Evolutionary conservation across 2,888 invertebrate species (phyloP).

Genomic region (Acanthosepion lycidas): DNA sequence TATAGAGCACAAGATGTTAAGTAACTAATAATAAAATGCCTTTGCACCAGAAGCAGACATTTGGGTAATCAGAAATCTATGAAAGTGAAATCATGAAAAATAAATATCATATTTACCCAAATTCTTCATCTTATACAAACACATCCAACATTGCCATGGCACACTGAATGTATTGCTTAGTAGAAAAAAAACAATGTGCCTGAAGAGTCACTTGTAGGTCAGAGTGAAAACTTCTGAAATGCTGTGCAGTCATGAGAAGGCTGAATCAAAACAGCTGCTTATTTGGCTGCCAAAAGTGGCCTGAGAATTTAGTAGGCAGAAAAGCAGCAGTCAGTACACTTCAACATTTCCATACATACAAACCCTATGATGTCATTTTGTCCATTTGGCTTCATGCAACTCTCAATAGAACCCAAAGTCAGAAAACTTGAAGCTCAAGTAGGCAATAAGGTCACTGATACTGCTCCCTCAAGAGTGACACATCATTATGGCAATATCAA

Average conservation of each 20-base stretch:
- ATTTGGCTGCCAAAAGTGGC: background rate
- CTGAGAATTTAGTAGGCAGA: background rate
- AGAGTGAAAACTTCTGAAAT: background rate
- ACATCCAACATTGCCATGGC: background rate
- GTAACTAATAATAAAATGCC: background rate
- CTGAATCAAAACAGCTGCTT: slow-evolving; percentile 17
- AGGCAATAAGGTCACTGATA: background rate
- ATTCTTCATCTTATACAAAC: background rate
- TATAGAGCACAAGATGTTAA: background rate
- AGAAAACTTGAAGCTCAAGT: background rate
- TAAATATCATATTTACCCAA: background rate
- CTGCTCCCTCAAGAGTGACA: background rate
- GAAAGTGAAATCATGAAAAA: background rate
- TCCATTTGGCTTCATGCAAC: background rate
- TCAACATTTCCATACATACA: background rate
- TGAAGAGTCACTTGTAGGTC: background rate
- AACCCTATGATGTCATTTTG: background rate
- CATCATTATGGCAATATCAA: background rate
- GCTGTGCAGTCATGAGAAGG: background rate
- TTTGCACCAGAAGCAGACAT: background rate
- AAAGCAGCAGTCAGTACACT: background rate
- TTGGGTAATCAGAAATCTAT: background rate
- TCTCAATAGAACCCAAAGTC: background rate
- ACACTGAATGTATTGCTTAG: background rate
- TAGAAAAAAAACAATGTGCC: background rate